Evolutionary conservation across 1,140 invertebrate genomes (phyloP), one percentile per base, ranked within the genome.

Genomic region (Drosophila lowei): DNA sequence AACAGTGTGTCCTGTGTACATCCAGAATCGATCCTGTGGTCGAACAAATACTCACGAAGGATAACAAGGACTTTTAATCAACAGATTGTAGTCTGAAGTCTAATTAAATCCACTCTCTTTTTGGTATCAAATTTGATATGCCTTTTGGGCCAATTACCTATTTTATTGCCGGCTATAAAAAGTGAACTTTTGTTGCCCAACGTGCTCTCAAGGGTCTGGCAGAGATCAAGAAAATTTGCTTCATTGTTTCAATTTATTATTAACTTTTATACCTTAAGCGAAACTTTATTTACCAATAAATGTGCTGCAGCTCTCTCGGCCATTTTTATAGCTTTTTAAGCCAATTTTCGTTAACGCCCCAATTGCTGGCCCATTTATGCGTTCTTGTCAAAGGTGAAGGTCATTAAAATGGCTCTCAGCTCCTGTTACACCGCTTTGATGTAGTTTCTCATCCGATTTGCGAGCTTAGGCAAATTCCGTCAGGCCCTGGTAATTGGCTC

Each of bases 231-330:
- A 65, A 65, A 72, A 78, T 75, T 53, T 50, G 83, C 77, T 71
- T 59, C 77, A 88, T 81, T 88, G 83, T 88, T 86, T 88, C 77
- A 88, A 86, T 88, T 86, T 86, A 81, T 86, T 86, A 86, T 86
- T 75, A 81, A 86, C 77, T 86, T 88, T 81, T 81, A 88, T 81
- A 53, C 74, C 63, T 72, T 63, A 49, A 46, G 52, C 56, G 67
- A 42, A 77, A 77, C 64, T 86, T 86, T 88, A 86, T 86, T 88
- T 83, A 88, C 83, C 81, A 86, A 86, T 86, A 88, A 88, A 86
- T 86, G 73, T 46, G 47, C 59, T 38, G 34, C 34, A 38, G 34
- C 34, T 38, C 34, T 11, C 34, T 11, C 9, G 3, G 15, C 15
- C 25, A 74, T 67, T 86, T 88, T 83, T 88, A 88, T 88, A 57